Evolutionary conservation across 2,113 vertebrate species (phyloP).

Genomic region (Rhinopithecus roxellana): DNA sequence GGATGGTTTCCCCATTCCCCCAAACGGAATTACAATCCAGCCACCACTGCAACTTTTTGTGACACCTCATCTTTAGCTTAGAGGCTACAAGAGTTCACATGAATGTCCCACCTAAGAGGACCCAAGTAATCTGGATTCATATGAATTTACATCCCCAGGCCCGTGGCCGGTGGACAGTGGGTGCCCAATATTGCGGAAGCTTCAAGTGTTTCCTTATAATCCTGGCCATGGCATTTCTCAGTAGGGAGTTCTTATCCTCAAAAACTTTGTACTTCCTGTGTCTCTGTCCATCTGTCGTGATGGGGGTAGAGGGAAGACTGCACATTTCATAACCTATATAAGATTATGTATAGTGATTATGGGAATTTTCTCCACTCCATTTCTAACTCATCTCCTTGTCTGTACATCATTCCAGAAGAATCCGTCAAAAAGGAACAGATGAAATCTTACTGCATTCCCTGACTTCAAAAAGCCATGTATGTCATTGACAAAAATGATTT

Average conservation of each 20-base stretch:
- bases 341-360: background rate
- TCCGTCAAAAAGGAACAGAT: background rate
- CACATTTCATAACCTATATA: background rate
- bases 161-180: background rate
- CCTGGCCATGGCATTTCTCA: background rate
- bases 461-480: background rate
- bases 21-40: background rate
- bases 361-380: background rate
- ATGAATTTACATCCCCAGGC: background rate
- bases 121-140: background rate
- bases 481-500: background rate
- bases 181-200: background rate
- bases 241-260: background rate
- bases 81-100: background rate
- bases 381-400: background rate
- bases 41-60: no score
- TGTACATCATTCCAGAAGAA: background rate
- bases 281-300: background rate
- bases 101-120: background rate
- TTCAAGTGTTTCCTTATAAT: background rate
- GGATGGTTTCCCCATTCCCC: background rate
- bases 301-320: background rate
- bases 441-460: background rate
- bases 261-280: background rate
- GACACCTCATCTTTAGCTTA: background rate